Conservation (phyloP, 2,888 invertebrate genomes). For the Carterocephalus palaemon region DNA sequence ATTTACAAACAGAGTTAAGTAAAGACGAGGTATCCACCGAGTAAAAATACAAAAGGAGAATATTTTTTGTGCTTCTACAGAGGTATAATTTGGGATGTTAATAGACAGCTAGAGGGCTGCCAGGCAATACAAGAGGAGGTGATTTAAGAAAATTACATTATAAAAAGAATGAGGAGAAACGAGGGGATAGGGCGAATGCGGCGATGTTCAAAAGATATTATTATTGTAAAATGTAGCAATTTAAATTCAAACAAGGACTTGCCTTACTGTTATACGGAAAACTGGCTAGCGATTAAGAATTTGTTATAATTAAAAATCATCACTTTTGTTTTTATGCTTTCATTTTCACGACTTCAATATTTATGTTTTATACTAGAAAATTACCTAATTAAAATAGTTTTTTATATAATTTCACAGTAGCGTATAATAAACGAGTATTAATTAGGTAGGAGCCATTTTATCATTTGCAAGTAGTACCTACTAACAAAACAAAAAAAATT, state of each 20-base stretch:
- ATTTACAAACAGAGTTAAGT: no score
- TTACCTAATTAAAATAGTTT: no score
- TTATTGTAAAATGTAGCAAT: slow-evolving; percentile 71
- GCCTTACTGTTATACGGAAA: neutral
- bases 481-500: no score
- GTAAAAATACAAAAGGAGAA: slow-evolving; percentile 13
- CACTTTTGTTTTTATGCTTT: no score
- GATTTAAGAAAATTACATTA: slow-evolving; percentile 76
- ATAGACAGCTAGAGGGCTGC: slow-evolving; percentile 51
- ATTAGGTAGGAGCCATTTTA: no score
- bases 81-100: slow-evolving; percentile 40
- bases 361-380: no score
- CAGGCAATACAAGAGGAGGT: slow-evolving; percentile 48
- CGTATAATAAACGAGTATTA: no score
- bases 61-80: slow-evolving; percentile 9
- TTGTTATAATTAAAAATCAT: neutral
- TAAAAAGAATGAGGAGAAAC: slow-evolving; percentile 61
- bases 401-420: no score
- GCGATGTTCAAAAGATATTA: slow-evolving; percentile 60
- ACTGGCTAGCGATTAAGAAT: neutral
- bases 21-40: neutral
- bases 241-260: slow-evolving; percentile 66
- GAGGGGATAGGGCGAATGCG: slow-evolving; percentile 52
- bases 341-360: no score
- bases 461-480: no score